Conservation (phyloP, 2,113 vertebrate genomes). For the Perccottus glenii region DNA sequence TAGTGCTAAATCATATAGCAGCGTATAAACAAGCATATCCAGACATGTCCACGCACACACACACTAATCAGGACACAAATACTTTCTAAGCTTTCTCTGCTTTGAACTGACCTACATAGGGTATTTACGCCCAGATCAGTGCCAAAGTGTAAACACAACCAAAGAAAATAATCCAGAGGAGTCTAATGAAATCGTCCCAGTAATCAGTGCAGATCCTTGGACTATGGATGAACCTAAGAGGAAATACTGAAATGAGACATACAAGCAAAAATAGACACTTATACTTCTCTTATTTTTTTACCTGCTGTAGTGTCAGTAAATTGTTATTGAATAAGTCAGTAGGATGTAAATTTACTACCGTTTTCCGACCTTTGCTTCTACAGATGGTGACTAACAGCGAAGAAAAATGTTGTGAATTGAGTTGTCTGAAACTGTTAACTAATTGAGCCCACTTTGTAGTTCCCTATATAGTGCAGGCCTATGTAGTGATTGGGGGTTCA, state of each 20-base stretch:
- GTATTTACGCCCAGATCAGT: slow-evolving; percentile 53
- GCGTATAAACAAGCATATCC: slow-evolving; percentile 10
- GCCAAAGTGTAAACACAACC: slow-evolving; percentile 46
- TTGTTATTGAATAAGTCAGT: no score
- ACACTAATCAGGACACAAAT: slow-evolving; percentile 31
- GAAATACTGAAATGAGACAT: slow-evolving; percentile 27
- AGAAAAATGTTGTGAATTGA: no score
- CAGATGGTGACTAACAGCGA: no score
- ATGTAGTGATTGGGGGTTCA: no score
- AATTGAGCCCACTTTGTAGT: no score
- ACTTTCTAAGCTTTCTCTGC: slow-evolving; percentile 51
- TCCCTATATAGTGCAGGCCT: no score
- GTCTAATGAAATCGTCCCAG: slow-evolving; percentile 39
- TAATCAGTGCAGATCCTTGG: slow-evolving; percentile 36
- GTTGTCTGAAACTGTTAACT: no score
- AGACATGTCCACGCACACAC: slow-evolving; percentile 12
- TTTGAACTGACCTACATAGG: slow-evolving; percentile 66
- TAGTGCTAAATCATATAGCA: slow-evolving; percentile 58
- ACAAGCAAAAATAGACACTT: slow-evolving; percentile 10
- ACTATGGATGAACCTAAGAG: slow-evolving; percentile 28
- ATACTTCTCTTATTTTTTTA: no score
- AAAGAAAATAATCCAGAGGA: slow-evolving; percentile 53
- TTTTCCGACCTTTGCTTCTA: no score
- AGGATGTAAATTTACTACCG: no score
- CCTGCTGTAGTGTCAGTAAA: no score